Evolutionary conservation across 2,113 vertebrate species (phyloP).

Genomic region (Canis aureus): DNA sequence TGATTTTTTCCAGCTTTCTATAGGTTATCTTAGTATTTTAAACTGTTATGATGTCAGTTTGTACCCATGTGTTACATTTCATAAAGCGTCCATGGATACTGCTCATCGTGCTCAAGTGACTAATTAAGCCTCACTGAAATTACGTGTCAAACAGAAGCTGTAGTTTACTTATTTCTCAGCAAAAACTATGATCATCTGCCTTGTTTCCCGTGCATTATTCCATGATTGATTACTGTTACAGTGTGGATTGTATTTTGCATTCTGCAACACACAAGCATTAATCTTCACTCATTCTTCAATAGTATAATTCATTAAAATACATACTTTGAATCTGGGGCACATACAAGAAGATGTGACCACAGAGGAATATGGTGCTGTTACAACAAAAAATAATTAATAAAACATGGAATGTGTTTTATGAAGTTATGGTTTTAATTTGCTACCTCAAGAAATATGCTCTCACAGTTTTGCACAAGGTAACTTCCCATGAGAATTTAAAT

Average conservation of each 20-base stretch:
- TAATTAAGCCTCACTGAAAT: slow-evolving; percentile 56
- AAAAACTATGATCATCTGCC: background rate
- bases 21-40: background rate
- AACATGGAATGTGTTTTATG: slow-evolving; percentile 70
- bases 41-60: background rate
- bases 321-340: slow-evolving; percentile 50
- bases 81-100: background rate
- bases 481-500: slow-evolving; percentile 66
- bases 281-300: slow-evolving; percentile 63
- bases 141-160: background rate
- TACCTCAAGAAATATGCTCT: slow-evolving; percentile 67
- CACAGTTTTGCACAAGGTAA: slow-evolving; percentile 55
- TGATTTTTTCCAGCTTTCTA: background rate
- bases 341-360: slow-evolving; percentile 65
- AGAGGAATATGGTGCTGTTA: slow-evolving; percentile 57
- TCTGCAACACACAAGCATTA: slow-evolving; percentile 41
- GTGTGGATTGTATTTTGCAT: slow-evolving; percentile 25
- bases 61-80: background rate
- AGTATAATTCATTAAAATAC: slow-evolving; percentile 71
- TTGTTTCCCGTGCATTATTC: background rate
- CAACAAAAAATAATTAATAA: slow-evolving; percentile 76
- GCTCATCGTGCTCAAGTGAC: background rate
- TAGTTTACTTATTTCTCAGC: slow-evolving; percentile 37
- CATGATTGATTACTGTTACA: slow-evolving; percentile 60
- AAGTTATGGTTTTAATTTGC: slow-evolving; percentile 78